Base-by-base conservation (phyloP, 2,888 invertebrate genomes). In the Mythimna loreyi region DNA sequence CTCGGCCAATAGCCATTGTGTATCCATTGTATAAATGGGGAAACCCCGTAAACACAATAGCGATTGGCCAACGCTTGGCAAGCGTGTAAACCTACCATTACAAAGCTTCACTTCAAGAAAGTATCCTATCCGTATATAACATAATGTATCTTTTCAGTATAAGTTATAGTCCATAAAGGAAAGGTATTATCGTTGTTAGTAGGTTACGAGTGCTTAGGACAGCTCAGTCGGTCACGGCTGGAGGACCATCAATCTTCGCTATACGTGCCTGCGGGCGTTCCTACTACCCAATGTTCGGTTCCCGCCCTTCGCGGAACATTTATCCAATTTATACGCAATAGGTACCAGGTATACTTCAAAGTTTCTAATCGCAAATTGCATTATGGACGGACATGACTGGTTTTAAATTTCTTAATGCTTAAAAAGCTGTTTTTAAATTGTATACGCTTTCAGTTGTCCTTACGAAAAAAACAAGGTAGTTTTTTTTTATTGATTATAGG, bases 241-340 rank as follows among this genome's bases (percentile, higher is more conserved):
- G 49, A 67, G 64, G 45, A 68, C 68, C 40, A 74, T 73, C 71
- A 67, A 71, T 80, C 80, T 68, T 74, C n/a, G 50, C 63, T 47
- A 50, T 71, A 72, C 71, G 64, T 77, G 73, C 40, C 71, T 71
- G 56, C 60, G 67, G 66, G 43, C 58, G 33, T 57, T 47, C 55
- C 47, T 55, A 47, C 36, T 4, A 47, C 25, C 21, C 28, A 30
- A 30, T n/a, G 47, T 60, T 25, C 33, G 47, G 30, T 59, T 28
- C 58, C 50, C 33, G 21, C 40, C 59, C 55, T 50, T 59, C 33
- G 45, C 45, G 43, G 49, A 45, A 58, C 36, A 40, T 55, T 55
- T 43, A 43, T 19, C 43, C 43, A 43, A 43, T 43, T 40, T 19
- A 25, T 25, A 55, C 7, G 45, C 19, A 65, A 61, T 61, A n/a